These are phyloP conservation scores for Ericerus pela DNA, from an alignment of 1,140 invertebrate genomes.

Conservation along the genomic window DNA sequence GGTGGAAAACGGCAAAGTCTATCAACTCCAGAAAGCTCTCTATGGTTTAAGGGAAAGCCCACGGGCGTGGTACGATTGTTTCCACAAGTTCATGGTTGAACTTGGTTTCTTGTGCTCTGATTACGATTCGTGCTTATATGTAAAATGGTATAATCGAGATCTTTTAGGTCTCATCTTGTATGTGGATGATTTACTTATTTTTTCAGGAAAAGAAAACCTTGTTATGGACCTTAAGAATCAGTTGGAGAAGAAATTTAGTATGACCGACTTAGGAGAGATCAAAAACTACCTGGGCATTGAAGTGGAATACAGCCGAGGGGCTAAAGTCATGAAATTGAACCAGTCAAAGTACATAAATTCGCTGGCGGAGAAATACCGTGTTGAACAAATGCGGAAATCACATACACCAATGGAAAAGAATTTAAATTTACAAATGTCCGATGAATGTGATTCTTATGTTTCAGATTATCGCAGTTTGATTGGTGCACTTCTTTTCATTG, in stretches of 20 bases:
- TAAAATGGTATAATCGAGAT: not conserved
- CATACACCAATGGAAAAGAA: no score
- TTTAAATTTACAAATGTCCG: no score
- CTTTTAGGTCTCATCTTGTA: not conserved
- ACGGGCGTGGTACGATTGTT: conserved; percentile 24
- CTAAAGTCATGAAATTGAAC: not conserved
- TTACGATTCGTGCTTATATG: not conserved
- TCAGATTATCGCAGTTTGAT: no score
- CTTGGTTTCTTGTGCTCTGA: no score
- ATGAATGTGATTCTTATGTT: no score
- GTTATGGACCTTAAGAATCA: conserved; percentile 1
- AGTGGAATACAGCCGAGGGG: no score
- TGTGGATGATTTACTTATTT: conserved; percentile 16
- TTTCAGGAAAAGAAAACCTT: not conserved
- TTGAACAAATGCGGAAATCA: no score
- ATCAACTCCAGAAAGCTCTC: conserved; percentile 28
- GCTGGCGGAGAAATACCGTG: no score
- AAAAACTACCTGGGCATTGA: conserved; percentile 6
- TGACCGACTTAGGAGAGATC: not conserved
- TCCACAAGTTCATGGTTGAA: conserved; percentile 4
- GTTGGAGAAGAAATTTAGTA: conserved; percentile 14
- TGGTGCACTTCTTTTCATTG: no score
- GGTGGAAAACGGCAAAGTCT: conserved; percentile 22
- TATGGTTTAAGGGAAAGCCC: conserved; percentile 33
- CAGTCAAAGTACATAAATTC: conserved; percentile 9